These are phyloP conservation scores for Tiliacea aurago DNA, from an alignment of 2,888 invertebrate species.

Conservation along the genomic window DNA sequence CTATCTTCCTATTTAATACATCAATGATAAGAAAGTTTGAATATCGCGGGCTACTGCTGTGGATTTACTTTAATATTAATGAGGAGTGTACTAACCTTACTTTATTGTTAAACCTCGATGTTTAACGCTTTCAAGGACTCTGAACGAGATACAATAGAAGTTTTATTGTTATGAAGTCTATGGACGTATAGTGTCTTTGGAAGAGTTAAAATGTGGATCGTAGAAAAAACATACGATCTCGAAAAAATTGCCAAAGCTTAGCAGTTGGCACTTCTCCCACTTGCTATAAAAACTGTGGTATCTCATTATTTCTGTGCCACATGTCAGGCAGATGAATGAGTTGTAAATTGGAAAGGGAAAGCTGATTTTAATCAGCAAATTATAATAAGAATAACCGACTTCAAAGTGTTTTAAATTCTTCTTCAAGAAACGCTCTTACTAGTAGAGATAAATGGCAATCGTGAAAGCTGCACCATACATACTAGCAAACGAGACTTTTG, in stretches of 20 bases:
- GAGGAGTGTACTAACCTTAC: too few species aligned
- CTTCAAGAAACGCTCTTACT: background rate
- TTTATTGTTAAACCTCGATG: too few species aligned
- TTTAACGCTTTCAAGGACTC: too few species aligned
- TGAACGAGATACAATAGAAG: too few species aligned
- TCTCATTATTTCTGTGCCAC: slow-evolving; percentile 39
- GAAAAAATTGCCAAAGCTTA: slow-evolving; percentile 1
- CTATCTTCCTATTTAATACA: too few species aligned
- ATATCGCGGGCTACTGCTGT: too few species aligned
- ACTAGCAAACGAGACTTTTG: background rate
- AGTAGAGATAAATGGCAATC: background rate
- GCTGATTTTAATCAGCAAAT: slow-evolving; percentile 27
- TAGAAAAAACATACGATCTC: slow-evolving; percentile 9
- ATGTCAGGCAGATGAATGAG: slow-evolving; percentile 48
- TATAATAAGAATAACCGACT: slow-evolving; percentile 12
- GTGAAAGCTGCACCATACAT: slow-evolving; percentile 9
- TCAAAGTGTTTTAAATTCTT: slow-evolving; percentile 3
- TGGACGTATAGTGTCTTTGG: too few species aligned
- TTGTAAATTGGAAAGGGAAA: slow-evolving; percentile 37
- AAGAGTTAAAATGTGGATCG: background rate
- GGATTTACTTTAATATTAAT: too few species aligned
- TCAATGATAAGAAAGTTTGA: too few species aligned
- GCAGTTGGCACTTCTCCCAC: slow-evolving; percentile 36
- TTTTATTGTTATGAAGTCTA: too few species aligned
- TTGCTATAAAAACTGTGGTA: slow-evolving; percentile 38